Base-by-base conservation (phyloP, 37 sponge, comb jelly and placozoan genomes). In the Ianthella basta region DNA sequence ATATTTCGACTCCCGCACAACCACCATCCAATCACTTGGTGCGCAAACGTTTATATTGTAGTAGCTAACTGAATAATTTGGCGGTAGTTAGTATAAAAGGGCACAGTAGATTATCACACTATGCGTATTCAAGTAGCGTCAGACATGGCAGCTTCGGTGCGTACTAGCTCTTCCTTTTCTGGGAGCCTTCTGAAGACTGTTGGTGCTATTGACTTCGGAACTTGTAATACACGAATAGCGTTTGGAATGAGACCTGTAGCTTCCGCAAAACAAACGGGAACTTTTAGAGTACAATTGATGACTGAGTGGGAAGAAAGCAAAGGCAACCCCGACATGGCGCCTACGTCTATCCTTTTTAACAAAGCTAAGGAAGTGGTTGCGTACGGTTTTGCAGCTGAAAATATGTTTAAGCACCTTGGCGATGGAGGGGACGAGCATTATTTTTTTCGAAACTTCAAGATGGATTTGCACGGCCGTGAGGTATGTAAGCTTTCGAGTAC, bases 171-270 rank as follows among this genome's bases (percentile, higher is more conserved):
- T 44, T 44, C 50, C 50, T 8, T 44, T 44, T 44, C 50, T 44
- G 50, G 50, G 3, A 44, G 8, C 8, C 50, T 44, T 44, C 50
- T 8, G 50, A 44, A 44, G 8, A 8, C 38, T 23, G 78, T 75
- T 75, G 78, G 44, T 4, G 78, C 78, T 53, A 41, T 75, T 8
- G 78, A 75, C 25, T 41, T 75, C 40, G 78, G 78, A 16, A 75
- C 78, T 21, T 40, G 38, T 2, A 75, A 75, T 24, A 75, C 78
- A 2, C 37, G 37, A 10, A 21, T 75, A 75, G 78, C 78, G 18
- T 75, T 75, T 41, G 78, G 78, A 23, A 70, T 70, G 29, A 29
- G 20, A 34, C 38, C n/a, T 40, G 25, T n/a, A n/a, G n/a, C n/a
- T n/a, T n/a, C n/a, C n/a, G n/a, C n/a, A n/a, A n/a, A n/a, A n/a